Percentiles rank a stretch among this genome's conserved stretches.
Conservation (phyloP, 2,797 vertebrate species). For the Etheostoma nigrum region DNA sequence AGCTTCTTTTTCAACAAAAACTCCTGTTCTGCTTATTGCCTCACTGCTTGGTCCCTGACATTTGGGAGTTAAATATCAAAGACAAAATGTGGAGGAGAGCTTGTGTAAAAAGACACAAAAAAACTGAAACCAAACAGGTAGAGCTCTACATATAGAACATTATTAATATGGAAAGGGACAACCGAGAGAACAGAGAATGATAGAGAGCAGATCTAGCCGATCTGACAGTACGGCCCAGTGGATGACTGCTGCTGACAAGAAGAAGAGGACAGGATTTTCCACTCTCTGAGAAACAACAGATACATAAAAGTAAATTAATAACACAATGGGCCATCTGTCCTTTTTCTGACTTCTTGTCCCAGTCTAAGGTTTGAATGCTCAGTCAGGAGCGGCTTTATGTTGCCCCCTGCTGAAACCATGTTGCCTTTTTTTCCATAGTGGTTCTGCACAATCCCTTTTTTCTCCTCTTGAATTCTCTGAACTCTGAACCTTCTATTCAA, state of each 20-base stretch:
- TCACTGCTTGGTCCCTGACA: too few species aligned
- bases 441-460: conserved; percentile 1
- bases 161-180: conserved; percentile 1
- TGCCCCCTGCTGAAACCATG: conserved; percentile 44
- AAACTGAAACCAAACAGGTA: not conserved
- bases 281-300: conserved; percentile 62
- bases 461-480: conserved; percentile 8
- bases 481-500: conserved; percentile 22
- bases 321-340: conserved; percentile 35
- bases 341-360: conserved; percentile 38
- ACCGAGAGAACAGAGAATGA: conserved; percentile 34
- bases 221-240: conserved; percentile 17
- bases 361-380: conserved; percentile 6
- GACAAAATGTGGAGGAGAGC: not conserved
- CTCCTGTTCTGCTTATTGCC: too few species aligned
- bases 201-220: conserved; percentile 28
- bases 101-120: not conserved
- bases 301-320: conserved; percentile 58
- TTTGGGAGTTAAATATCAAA: not conserved
- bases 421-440: not conserved
- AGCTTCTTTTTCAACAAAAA: too few species aligned
- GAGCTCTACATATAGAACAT: not conserved
- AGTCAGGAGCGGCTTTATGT: conserved; percentile 30
- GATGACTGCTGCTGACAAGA: conserved; percentile 56
- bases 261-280: conserved; percentile 53